phyloP scores from a whole-genome alignment of 37 sponge, comb jelly and placozoan genomes.

The Amphimedon queenslandica region DNA sequence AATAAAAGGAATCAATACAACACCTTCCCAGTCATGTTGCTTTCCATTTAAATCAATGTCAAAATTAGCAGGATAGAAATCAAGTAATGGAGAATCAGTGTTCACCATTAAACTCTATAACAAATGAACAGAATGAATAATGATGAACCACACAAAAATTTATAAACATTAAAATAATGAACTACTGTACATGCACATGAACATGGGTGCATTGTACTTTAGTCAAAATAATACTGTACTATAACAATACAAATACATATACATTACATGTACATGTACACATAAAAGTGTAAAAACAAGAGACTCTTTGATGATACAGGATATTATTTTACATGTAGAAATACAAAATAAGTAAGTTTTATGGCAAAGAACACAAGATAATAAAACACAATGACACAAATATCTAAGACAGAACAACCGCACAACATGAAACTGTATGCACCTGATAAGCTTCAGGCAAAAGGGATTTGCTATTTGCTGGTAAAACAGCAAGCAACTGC shows the following conservation, averaged over 20 bases:
- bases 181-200: too few species aligned
- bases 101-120: slow-evolving; percentile 77
- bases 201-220: not conserved
- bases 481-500: slow-evolving; percentile 94
- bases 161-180: too few species aligned
- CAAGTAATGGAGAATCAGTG: slow-evolving; percentile 76
- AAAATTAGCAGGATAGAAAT: slow-evolving; percentile 89
- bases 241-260: not conserved
- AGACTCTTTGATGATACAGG: not conserved
- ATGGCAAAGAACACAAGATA: not conserved
- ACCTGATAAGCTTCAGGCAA: slow-evolving; percentile 86
- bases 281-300: not conserved
- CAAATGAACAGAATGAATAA: not conserved
- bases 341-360: not conserved
- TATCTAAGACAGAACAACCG: not conserved
- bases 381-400: too few species aligned
- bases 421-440: not conserved
- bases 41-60: slow-evolving; percentile 97
- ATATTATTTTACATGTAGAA: not conserved
- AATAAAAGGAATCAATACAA: slow-evolving; percentile 97
- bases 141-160: not conserved
- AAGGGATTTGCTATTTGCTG: slow-evolving; percentile 81
- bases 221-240: not conserved
- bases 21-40: slow-evolving; percentile 95
- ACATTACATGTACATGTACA: not conserved